A percentile compares a stretch with the other conserved stretches of the same genome.
These are phyloP conservation scores for Chionoecetes opilio DNA, from an alignment of 1,140 invertebrate genomes.

Conservation along the genomic window DNA sequence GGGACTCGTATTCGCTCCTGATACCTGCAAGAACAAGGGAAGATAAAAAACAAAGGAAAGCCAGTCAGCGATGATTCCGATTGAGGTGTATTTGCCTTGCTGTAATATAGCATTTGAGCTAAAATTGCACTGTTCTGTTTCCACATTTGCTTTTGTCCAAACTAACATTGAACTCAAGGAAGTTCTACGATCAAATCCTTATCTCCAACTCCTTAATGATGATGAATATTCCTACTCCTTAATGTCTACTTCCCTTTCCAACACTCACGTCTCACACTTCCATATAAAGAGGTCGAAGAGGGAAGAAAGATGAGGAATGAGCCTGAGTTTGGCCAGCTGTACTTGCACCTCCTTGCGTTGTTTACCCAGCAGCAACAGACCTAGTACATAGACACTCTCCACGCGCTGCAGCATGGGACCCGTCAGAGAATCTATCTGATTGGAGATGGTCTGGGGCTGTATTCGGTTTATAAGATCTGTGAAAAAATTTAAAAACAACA, in stretches of 20 bases:
- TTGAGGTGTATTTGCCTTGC: too few species aligned
- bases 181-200: not conserved
- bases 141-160: too few species aligned
- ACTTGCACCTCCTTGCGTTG: conserved; percentile 76
- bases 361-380: conserved; percentile 76
- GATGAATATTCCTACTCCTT: not conserved
- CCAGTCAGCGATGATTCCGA: not conserved
- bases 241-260: not conserved
- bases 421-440: conserved; percentile 67
- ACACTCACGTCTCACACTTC: conserved; percentile 76
- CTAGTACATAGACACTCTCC: conserved; percentile 77
- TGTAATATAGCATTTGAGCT: too few species aligned
- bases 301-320: conserved; percentile 72
- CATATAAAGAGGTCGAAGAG: conserved; percentile 80
- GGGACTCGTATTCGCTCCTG: conserved; percentile 77
- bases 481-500: too few species aligned
- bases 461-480: conserved; percentile 65
- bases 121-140: too few species aligned
- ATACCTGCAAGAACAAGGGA: conserved; percentile 43
- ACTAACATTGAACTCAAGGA: not conserved
- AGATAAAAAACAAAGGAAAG: not conserved
- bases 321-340: conserved; percentile 68
- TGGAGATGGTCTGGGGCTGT: conserved; percentile 65
- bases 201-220: not conserved
- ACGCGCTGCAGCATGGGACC: conserved; percentile 72